Base-by-base conservation (phyloP, 2,113 vertebrate species). In the Tupaia tana region DNA sequence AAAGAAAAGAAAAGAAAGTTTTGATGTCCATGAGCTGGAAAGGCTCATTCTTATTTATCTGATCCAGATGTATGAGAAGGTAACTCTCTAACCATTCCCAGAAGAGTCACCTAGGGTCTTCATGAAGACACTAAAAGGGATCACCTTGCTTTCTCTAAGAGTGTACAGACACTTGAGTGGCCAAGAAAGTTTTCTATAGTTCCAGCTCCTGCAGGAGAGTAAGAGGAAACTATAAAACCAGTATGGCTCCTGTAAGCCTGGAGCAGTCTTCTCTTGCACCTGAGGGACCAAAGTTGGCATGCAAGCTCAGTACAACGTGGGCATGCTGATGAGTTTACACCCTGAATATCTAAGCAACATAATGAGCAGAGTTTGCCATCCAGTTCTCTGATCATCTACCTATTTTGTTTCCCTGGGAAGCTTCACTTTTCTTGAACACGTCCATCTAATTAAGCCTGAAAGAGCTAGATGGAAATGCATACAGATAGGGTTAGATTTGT, bases 381-480 rank as follows among this genome's bases (percentile, higher is more conserved):
- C 34, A 29, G 91, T 64, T 67, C 61, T 43, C 43, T 9, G 3
- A 70, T 85, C 64, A 74, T 34, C 1, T 43, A 0, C 27, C 67
- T 25, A 43, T 71, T 74, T 63, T 54, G n/a, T 43, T 15, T 56
- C n/a, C 93, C 77, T 15, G 52, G 80, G 89, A 93, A 95, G 34
- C 31, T 89, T 87, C 24, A 18, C 71, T 96, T 77, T 73, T 54
- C 75, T 71, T 20, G 52, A 93, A 86, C 70, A 85, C 56, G 71
- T 34, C 64, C 69, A 75, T 88, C 66, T 77, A 82, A 86, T 86
- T 83, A 96, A 78, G 70, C 70, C 82, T n/a, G 92, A 84, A 67
- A 31, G 71, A 89, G 75, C 67, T 95, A 29, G n/a, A 89, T 77
- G 27, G 83, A 86, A 95, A 34, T 3, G 12, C 71, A 91, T 81